Conservation (phyloP, 2,797 vertebrate genomes). For the Poecilia picta region DNA sequence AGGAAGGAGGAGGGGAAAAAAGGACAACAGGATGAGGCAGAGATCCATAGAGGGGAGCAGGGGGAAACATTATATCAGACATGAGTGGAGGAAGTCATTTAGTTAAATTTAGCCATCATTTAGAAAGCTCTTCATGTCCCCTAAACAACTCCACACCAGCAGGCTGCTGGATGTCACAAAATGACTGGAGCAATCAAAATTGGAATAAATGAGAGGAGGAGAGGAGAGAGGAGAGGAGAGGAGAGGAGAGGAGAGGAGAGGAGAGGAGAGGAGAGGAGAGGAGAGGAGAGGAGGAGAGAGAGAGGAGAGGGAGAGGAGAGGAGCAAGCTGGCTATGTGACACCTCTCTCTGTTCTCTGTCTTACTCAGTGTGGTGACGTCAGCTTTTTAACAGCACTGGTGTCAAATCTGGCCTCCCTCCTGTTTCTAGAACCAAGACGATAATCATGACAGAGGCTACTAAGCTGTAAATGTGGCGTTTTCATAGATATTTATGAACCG, state of each 20-base stretch:
- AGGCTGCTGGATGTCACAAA: conserved; percentile 66
- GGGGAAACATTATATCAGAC: conserved; percentile 73
- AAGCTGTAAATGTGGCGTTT: conserved; percentile 47
- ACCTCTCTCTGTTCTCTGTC: conserved; percentile 73
- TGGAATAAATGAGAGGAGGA: conserved; percentile 3
- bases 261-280: conserved; percentile 48
- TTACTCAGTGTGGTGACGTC: conserved; percentile 78
- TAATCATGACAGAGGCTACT: conserved; percentile 55
- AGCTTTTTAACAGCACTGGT: conserved; percentile 78
- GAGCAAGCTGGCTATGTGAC: conserved; percentile 70
- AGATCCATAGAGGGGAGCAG: conserved; percentile 53
- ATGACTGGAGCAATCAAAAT: conserved; percentile 58
- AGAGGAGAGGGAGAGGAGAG: conserved; percentile 44
- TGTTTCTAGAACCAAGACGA: conserved; percentile 67
- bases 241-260: conserved; percentile 50
- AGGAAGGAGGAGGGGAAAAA: conserved; percentile 46
- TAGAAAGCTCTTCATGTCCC: conserved; percentile 72
- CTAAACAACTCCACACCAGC: conserved; percentile 74
- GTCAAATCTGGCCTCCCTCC: conserved; percentile 80
- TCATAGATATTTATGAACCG: conserved; percentile 46
- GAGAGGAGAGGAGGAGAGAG: conserved; percentile 47
- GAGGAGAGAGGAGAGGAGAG: conserved; percentile 40
- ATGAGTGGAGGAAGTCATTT: conserved; percentile 79
- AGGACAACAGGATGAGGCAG: conserved; percentile 58
- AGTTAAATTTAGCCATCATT: conserved; percentile 81